Conservation (phyloP, 2,888 invertebrate genomes). For the Noctuana brunneofusca region DNA sequence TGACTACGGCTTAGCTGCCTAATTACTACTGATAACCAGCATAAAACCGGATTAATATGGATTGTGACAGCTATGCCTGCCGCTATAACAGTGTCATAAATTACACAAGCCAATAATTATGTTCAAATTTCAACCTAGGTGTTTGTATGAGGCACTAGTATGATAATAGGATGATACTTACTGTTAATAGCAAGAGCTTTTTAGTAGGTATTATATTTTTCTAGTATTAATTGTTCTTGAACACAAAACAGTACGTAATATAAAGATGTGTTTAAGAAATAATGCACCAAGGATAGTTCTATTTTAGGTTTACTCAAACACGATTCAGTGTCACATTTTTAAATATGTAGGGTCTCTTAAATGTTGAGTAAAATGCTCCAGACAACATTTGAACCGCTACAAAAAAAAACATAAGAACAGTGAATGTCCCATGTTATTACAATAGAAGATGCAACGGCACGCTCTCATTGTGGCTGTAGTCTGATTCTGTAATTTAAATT, state of each 20-base stretch:
- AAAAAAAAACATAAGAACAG: too few relatives aligned
- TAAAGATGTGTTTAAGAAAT: too few relatives aligned
- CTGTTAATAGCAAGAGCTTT: too few relatives aligned
- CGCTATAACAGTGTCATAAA: conserved; percentile 24
- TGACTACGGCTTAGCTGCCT: conserved; percentile 41
- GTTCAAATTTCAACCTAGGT: background rate
- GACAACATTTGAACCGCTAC: too few relatives aligned
- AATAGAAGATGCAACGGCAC: background rate
- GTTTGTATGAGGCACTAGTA: background rate
- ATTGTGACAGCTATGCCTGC: conserved; percentile 3
- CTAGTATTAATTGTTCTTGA: too few relatives aligned
- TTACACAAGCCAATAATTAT: conserved; percentile 16
- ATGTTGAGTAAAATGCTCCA: too few relatives aligned
- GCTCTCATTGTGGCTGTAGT: background rate
- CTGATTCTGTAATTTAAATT: background rate
- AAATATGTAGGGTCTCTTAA: too few relatives aligned
- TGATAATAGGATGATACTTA: background rate
- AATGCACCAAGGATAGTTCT: too few relatives aligned
- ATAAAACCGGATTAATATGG: conserved; percentile 25
- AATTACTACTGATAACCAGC: conserved; percentile 42
- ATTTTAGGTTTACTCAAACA: too few relatives aligned
- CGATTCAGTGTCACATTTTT: too few relatives aligned
- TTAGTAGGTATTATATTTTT: too few relatives aligned
- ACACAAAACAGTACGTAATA: too few relatives aligned
- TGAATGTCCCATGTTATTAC: background rate